Evolutionary conservation across 2,888 invertebrate species (phyloP).

Genomic region (Hydropsyche betteni): DNA sequence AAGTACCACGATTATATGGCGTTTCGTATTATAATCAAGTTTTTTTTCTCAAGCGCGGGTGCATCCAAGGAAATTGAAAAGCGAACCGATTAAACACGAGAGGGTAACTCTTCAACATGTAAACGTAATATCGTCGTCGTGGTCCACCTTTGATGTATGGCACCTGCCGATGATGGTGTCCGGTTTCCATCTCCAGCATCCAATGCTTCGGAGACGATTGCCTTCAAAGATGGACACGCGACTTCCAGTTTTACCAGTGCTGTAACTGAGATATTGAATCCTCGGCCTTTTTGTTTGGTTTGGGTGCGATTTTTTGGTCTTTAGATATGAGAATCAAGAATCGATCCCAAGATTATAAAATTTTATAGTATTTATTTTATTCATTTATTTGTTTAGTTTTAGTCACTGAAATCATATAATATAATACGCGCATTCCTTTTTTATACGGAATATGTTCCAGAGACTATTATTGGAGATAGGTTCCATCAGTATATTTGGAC

Average conservation of each 20-base stretch:
- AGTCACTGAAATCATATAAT: too few species aligned
- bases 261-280: too few species aligned
- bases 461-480: too few species aligned
- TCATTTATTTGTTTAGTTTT: too few species aligned
- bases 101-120: conserved; percentile 15
- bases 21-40: conserved; percentile 19
- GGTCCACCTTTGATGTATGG: conserved; percentile 37
- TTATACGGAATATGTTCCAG: too few species aligned
- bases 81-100: conserved; percentile 3
- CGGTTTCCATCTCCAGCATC: conserved; percentile 35
- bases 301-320: too few species aligned
- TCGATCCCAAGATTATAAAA: too few species aligned
- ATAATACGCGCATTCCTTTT: too few species aligned
- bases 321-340: too few species aligned
- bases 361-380: too few species aligned
- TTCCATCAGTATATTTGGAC: too few species aligned
- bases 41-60: conserved; percentile 3
- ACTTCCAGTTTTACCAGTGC: neutral
- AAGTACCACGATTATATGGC: neutral
- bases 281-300: too few species aligned
- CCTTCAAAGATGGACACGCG: conserved; percentile 17
- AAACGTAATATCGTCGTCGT: conserved; percentile 5
- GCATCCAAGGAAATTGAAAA: conserved; percentile 16
- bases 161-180: conserved; percentile 44
- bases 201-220: neutral